These are phyloP conservation scores for Malurus elegans DNA, from an alignment of 2,113 vertebrate species.

Conservation along the genomic window DNA sequence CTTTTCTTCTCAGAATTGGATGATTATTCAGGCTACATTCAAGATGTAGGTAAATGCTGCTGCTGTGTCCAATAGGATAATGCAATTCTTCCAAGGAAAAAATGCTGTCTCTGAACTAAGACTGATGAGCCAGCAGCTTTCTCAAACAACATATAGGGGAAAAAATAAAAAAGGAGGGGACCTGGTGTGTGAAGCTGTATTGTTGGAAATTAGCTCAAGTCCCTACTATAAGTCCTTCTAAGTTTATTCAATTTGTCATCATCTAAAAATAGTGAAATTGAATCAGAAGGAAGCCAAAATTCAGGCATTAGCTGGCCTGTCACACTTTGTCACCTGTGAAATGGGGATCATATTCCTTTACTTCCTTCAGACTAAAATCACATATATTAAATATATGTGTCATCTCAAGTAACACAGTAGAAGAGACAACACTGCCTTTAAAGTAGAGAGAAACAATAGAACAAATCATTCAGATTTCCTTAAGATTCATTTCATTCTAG, in stretches of 20 bases:
- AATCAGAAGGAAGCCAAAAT: background rate
- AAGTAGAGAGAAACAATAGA: background rate
- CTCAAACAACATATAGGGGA: background rate
- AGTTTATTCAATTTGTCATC: background rate
- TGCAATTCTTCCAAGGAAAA: background rate
- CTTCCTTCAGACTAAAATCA: background rate
- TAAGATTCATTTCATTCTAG: background rate
- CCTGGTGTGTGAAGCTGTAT: background rate
- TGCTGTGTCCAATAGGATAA: background rate
- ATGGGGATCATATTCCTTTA: background rate
- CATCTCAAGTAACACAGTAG: background rate
- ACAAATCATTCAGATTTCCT: background rate
- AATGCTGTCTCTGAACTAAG: background rate
- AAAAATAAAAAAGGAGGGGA: accelerated
- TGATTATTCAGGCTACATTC: background rate
- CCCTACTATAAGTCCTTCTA: background rate
- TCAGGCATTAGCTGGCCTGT: background rate
- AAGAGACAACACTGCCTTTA: background rate
- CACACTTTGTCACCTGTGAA: background rate
- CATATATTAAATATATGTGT: background rate
- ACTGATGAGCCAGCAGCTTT: background rate
- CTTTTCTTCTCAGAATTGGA: background rate
- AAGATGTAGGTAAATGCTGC: background rate
- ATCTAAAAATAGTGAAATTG: background rate
- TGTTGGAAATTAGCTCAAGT: background rate